phyloP scores from a whole-genome alignment of 2,888 invertebrate species.

The Leptarthrus brevirostris region DNA sequence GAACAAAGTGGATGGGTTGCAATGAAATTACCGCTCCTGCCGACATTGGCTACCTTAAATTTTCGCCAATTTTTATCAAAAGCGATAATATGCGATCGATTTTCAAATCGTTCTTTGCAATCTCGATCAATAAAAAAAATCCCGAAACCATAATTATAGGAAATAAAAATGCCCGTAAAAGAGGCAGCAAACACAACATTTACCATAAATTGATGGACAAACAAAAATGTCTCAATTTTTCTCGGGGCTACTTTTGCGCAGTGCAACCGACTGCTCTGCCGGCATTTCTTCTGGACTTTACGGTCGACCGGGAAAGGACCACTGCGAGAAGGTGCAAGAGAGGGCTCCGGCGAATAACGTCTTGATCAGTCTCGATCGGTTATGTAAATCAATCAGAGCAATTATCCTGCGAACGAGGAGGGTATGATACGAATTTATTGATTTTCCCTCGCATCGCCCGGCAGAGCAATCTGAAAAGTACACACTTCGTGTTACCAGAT shows the following conservation, averaged over 20 bases:
- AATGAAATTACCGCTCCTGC: slow-evolving; percentile 23
- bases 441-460: slow-evolving; percentile 20
- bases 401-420: slow-evolving; percentile 64
- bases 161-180: slow-evolving; percentile 46
- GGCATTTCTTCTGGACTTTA: not conserved
- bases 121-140: slow-evolving; percentile 40
- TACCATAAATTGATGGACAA: slow-evolving; percentile 47
- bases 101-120: slow-evolving; percentile 30
- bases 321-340: no score
- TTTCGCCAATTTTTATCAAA: slow-evolving; percentile 32
- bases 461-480: slow-evolving; percentile 42
- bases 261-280: not conserved
- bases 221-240: slow-evolving; percentile 44
- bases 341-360: slow-evolving; percentile 62
- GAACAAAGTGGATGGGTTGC: slow-evolving; percentile 23
- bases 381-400: slow-evolving; percentile 68
- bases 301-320: not conserved
- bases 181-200: slow-evolving; percentile 35
- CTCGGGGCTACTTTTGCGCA: slow-evolving; percentile 11
- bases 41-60: slow-evolving; percentile 33
- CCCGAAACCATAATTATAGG: slow-evolving; percentile 37
- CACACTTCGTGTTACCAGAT: slow-evolving; percentile 45
- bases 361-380: slow-evolving; percentile 67
- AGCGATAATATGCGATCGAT: slow-evolving; percentile 46
- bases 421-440: slow-evolving; percentile 56